These are phyloP conservation scores for Lucilia sericata DNA, from an alignment of 1,140 invertebrate genomes.

Conservation along the genomic window DNA sequence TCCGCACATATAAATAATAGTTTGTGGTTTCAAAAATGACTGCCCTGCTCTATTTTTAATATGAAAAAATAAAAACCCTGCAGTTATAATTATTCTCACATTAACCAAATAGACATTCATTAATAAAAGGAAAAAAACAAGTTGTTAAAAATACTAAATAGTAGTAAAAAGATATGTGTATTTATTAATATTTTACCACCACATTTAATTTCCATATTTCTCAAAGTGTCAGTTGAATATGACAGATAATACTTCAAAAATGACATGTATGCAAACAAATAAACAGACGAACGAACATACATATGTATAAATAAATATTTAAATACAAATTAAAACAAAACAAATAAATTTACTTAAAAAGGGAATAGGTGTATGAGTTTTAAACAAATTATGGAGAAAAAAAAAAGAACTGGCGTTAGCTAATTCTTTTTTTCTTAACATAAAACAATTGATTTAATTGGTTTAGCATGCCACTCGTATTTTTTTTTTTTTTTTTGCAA, in stretches of 20 bases:
- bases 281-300: not conserved
- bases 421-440: not conserved
- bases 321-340: not conserved
- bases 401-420: not conserved
- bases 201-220: not conserved
- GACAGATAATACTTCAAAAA: conserved; percentile 12
- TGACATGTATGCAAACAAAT: conserved; percentile 3
- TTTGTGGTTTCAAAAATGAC: not conserved
- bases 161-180: not conserved
- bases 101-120: not conserved
- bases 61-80: not conserved
- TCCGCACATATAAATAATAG: not conserved
- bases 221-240: not conserved
- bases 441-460: conserved; percentile 5
- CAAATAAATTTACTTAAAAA: not conserved
- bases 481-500: not conserved
- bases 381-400: not conserved
- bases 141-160: not conserved
- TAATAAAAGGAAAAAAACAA: not conserved
- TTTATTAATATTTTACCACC: not conserved
- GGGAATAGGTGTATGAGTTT: not conserved
- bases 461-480: not conserved
- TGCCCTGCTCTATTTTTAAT: not conserved
- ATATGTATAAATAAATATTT: conserved; percentile 12
- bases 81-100: not conserved